Percentiles rank a stretch among this genome's conserved stretches.
Conservation (phyloP, 2,888 invertebrate genomes). For the Archips crataeganus region DNA sequence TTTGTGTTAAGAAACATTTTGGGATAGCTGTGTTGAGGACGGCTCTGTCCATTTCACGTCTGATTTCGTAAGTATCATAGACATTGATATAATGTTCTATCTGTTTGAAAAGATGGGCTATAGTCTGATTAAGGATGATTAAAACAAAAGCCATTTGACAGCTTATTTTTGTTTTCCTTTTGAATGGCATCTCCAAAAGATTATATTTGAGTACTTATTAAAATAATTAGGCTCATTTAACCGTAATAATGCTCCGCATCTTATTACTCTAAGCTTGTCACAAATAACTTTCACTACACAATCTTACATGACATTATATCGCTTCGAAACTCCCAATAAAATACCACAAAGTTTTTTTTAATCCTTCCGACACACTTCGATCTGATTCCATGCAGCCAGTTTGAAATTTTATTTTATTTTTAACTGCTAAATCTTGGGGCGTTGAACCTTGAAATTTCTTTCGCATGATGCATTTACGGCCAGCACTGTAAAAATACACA, state of each 20-base stretch:
- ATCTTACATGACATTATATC: background rate
- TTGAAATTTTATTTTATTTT: conserved; percentile 33
- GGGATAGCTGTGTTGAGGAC: background rate
- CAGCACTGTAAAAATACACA: background rate
- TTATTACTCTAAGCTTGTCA: no score
- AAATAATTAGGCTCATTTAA: background rate
- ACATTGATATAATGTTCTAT: conserved; percentile 24
- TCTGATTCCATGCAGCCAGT: conserved; percentile 31
- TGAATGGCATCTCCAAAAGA: background rate
- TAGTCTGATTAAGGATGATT: background rate
- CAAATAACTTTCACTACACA: background rate
- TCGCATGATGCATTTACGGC: conserved; percentile 36
- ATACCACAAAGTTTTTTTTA: conserved; percentile 23
- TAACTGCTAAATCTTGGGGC: conserved; percentile 41
- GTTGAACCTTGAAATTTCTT: conserved; percentile 43
- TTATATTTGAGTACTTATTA: background rate
- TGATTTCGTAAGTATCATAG: conserved; percentile 16
- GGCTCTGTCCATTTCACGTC: conserved; percentile 12
- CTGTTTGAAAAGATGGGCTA: conserved; percentile 7
- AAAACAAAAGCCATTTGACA: conserved; percentile 3
- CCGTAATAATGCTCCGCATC: no score
- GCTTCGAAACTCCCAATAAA: background rate
- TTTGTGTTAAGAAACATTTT: conserved; percentile 9
- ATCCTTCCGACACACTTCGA: conserved; percentile 28
- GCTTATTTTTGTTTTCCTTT: background rate